These are phyloP conservation scores for Syngnathus rostellatus DNA, from an alignment of 2,797 vertebrate genomes.

Conservation along the genomic window DNA sequence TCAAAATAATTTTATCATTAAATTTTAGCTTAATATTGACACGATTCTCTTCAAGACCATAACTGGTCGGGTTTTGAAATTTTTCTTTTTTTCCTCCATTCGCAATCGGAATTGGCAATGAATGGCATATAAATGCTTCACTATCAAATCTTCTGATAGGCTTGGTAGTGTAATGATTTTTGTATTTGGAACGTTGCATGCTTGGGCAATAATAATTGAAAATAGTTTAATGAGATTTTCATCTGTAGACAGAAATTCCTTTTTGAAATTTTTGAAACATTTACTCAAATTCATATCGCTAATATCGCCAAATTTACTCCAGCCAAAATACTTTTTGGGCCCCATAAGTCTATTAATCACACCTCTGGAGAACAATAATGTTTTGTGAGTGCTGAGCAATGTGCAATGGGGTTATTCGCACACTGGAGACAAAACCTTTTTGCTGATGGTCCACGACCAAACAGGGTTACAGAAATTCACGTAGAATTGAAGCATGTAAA, in stretches of 20 bases:
- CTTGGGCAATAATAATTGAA: not conserved
- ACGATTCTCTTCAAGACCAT: not conserved
- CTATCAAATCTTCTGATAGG: not conserved
- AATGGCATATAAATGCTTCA: not conserved
- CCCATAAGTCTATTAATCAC: not conserved
- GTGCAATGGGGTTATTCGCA: not conserved
- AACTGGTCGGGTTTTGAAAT: not conserved
- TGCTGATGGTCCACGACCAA: not conserved
- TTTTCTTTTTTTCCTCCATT: not conserved
- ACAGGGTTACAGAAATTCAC: no score
- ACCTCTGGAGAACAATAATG: not conserved
- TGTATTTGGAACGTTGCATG: not conserved
- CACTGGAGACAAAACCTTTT: not conserved
- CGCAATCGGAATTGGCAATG: not conserved
- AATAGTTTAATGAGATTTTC: not conserved
- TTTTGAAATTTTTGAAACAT: not conserved
- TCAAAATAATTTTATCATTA: not conserved
- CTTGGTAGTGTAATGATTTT: not conserved
- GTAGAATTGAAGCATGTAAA: no score
- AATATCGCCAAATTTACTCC: not conserved
- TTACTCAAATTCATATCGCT: not conserved
- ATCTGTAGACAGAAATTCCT: not conserved
- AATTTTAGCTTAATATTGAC: not conserved
- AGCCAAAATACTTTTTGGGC: not conserved
- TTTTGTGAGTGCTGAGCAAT: conserved; percentile 2